Conservation (phyloP, 2,113 vertebrate species). For the Siphamia tubifer region DNA sequence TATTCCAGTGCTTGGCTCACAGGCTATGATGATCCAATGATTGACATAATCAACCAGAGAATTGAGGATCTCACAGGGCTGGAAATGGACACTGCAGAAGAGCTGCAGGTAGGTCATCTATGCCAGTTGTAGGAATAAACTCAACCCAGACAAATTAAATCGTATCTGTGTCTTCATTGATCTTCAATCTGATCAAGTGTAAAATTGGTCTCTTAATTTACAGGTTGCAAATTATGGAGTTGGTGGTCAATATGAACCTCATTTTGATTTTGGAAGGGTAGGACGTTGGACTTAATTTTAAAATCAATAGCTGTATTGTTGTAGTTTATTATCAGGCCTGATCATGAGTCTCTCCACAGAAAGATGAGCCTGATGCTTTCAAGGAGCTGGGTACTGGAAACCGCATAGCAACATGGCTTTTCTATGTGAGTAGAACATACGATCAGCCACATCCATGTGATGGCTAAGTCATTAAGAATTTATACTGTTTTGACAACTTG, state of each 20-base stretch:
- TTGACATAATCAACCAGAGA: conserved; percentile 88
- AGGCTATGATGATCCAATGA: conserved; percentile 87
- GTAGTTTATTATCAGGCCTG: background rate
- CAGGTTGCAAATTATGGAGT: conserved; percentile 91
- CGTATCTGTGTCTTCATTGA: background rate
- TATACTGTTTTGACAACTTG: no score
- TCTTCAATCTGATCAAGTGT: no score
- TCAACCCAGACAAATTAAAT: background rate
- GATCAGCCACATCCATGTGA: no score
- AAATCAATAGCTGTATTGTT: background rate
- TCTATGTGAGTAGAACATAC: conserved; percentile 96
- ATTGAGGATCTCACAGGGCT: conserved; percentile 94
- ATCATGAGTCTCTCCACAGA: conserved; percentile 78
- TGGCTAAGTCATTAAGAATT: no score
- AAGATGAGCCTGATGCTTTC: conserved; percentile 99
- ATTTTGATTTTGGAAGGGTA: conserved; percentile 92
- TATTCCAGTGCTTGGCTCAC: conserved; percentile 91
- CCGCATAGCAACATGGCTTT: conserved; percentile 96
- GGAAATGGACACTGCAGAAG: conserved; percentile 95
- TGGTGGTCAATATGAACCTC: conserved; percentile 89
- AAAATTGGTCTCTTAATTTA: no score
- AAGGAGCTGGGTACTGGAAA: conserved; percentile 98
- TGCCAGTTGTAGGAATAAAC: background rate
- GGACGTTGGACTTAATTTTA: background rate
- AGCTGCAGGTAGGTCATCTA: conserved; percentile 83